Evolutionary conservation across 2,113 vertebrate genomes (phyloP).

Genomic region (Nasalis larvatus): DNA sequence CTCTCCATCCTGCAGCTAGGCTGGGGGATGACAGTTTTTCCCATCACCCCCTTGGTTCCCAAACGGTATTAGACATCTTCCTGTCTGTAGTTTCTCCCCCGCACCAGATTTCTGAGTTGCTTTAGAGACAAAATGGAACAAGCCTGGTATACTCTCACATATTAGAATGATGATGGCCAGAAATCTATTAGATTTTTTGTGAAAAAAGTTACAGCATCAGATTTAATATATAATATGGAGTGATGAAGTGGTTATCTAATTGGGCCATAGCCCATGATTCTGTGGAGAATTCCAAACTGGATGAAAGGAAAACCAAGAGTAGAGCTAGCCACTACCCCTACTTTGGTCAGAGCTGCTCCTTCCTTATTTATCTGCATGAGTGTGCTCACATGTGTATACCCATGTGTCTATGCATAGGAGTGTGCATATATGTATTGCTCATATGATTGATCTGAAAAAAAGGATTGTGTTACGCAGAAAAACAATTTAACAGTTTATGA

Average conservation of each 20-base stretch:
- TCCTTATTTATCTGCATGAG: not conserved
- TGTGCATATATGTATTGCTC: not conserved
- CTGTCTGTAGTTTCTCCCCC: not conserved
- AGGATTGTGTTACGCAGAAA: not conserved
- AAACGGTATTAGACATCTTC: not conserved
- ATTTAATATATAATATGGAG: not conserved
- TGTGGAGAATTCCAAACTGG: not conserved
- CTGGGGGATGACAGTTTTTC: not conserved
- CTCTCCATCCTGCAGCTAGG: constrained; percentile 20
- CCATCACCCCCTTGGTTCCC: not conserved
- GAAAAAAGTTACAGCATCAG: not conserved
- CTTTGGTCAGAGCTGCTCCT: not conserved
- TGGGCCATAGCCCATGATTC: not conserved
- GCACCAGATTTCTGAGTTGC: constrained; percentile 33
- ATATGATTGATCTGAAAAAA: not conserved
- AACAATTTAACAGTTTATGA: not conserved
- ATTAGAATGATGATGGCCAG: not conserved
- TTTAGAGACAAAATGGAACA: constrained; percentile 33
- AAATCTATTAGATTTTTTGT: constrained; percentile 16
- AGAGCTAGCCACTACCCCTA: not conserved
- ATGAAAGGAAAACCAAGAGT: not conserved
- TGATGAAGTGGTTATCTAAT: not conserved
- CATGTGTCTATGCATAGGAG: not conserved
- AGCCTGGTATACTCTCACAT: not conserved
- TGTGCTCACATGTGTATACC: no score